Evolutionary conservation across 1,140 invertebrate species (phyloP).

Genomic region (Ostrea denselamellosa): DNA sequence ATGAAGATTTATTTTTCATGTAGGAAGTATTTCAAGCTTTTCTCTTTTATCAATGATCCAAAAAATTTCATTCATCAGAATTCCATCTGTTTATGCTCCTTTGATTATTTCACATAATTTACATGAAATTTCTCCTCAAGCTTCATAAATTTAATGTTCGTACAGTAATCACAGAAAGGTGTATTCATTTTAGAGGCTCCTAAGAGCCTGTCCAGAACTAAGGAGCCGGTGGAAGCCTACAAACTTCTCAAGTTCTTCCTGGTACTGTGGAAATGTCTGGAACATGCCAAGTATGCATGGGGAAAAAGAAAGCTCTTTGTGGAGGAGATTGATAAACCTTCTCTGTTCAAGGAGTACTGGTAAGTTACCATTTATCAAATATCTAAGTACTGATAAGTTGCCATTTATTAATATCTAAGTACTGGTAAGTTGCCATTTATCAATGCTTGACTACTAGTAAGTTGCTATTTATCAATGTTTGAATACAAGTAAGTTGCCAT

Average conservation of each 20-base stretch:
- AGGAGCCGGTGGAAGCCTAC: slow-evolving; percentile 75
- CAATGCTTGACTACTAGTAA: slow-evolving; percentile 76
- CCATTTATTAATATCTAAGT: slow-evolving; percentile 60
- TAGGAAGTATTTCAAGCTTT: neutral
- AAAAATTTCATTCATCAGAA: too few species aligned
- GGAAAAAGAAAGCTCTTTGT: slow-evolving; percentile 69
- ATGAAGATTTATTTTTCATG: neutral
- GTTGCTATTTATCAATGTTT: neutral
- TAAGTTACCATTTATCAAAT: slow-evolving; percentile 52
- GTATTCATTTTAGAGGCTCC: neutral
- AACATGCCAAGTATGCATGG: slow-evolving; percentile 76
- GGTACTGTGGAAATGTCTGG: slow-evolving; percentile 76
- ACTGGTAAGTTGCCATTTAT: slow-evolving; percentile 63
- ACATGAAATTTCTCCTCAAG: neutral
- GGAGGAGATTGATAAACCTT: slow-evolving; percentile 68
- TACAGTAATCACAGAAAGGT: neutral
- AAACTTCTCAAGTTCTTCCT: slow-evolving; percentile 76
- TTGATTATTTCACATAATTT: neutral
- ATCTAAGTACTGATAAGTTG: slow-evolving; percentile 72
- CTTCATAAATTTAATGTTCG: neutral
- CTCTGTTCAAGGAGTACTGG: slow-evolving; percentile 72
- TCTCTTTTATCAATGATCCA: too few species aligned
- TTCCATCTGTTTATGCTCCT: neutral
- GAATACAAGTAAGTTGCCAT: slow-evolving; percentile 69
- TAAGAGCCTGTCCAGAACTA: slow-evolving; percentile 67